Percentiles rank a stretch among this genome's conserved stretches.
These are phyloP conservation scores for Stichodactyla helianthus DNA, from an alignment of 64 coral and sea anemone genomes.

Conservation along the genomic window DNA sequence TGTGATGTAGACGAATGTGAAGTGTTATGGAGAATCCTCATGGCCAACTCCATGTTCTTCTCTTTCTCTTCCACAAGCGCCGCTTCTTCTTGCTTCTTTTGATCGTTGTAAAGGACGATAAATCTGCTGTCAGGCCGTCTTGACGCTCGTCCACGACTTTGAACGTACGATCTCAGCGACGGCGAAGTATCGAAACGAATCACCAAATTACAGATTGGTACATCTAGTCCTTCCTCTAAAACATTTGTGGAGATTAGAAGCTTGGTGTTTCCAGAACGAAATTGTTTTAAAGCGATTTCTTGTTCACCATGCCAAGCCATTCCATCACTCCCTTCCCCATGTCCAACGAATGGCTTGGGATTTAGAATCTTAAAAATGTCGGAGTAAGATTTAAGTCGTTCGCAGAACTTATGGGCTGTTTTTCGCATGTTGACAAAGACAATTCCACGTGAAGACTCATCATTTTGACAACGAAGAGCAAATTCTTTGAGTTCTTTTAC, in stretches of 20 bases:
- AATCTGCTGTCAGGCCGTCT: slow-evolving; percentile 71
- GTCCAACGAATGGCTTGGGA: slow-evolving; percentile 74
- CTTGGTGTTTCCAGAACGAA: slow-evolving; percentile 73
- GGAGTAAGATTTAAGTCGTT: slow-evolving; percentile 46
- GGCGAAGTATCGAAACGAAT: slow-evolving; percentile 81
- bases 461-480: slow-evolving; percentile 18
- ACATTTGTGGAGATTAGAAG: slow-evolving; percentile 88
- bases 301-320: slow-evolving; percentile 96
- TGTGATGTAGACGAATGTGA: slow-evolving; percentile 31
- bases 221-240: slow-evolving; percentile 89
- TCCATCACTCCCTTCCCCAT: slow-evolving; percentile 87
- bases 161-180: slow-evolving; percentile 59
- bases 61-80: slow-evolving; percentile 45
- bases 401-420: slow-evolving; percentile 79
- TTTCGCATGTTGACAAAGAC: slow-evolving; percentile 89
- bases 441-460: slow-evolving; percentile 46
- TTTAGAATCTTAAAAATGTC: slow-evolving; percentile 50
- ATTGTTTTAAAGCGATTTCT: slow-evolving; percentile 72
- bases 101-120: slow-evolving; percentile 66
- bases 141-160: slow-evolving; percentile 77
- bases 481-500: slow-evolving; percentile 31
- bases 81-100: slow-evolving; percentile 32
- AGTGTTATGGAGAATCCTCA: slow-evolving; percentile 57
- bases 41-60: slow-evolving; percentile 74
- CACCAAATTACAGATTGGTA: slow-evolving; percentile 91